These are phyloP conservation scores for Isaurus tuberculatus DNA, from an alignment of 92 coral and sea anemone species.

Conservation along the genomic window DNA sequence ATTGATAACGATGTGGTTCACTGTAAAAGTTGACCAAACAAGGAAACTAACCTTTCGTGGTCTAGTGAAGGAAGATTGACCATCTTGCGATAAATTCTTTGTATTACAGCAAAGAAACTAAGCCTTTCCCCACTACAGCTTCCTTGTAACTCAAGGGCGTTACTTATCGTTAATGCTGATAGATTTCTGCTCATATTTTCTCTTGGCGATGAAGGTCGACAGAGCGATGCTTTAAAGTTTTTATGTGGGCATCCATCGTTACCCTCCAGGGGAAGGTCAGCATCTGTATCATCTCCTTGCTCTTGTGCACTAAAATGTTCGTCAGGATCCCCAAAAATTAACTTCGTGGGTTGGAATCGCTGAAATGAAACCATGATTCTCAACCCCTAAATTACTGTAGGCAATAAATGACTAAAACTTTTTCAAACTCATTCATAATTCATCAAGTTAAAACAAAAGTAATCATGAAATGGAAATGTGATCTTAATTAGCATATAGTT, in stretches of 20 bases:
- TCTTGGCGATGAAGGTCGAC: neutral
- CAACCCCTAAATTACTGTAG: no score
- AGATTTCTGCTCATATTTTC: neutral
- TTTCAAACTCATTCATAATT: no score
- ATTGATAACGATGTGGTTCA: neutral
- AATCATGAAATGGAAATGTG: neutral
- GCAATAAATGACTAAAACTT: neutral
- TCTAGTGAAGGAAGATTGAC: slow-evolving; percentile 43
- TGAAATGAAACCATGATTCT: neutral
- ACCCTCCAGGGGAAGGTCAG: neutral
- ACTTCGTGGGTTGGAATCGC: slow-evolving; percentile 75
- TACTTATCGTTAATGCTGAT: slow-evolving; percentile 45
- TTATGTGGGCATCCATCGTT: slow-evolving; percentile 1
- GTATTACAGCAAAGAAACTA: slow-evolving; percentile 68
- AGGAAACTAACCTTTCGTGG: slow-evolving; percentile 44
- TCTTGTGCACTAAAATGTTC: slow-evolving; percentile 8
- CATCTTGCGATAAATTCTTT: slow-evolving; percentile 76
- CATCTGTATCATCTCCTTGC: neutral
- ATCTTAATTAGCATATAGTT: no score
- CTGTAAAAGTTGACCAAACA: neutral
- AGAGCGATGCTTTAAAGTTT: neutral
- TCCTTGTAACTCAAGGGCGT: slow-evolving; percentile 74
- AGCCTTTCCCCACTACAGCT: slow-evolving; percentile 76
- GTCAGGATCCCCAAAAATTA: slow-evolving; percentile 54
- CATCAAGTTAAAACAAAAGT: no score